Evolutionary conservation across 2,888 invertebrate genomes (phyloP).

Genomic region (Nebria salina): DNA sequence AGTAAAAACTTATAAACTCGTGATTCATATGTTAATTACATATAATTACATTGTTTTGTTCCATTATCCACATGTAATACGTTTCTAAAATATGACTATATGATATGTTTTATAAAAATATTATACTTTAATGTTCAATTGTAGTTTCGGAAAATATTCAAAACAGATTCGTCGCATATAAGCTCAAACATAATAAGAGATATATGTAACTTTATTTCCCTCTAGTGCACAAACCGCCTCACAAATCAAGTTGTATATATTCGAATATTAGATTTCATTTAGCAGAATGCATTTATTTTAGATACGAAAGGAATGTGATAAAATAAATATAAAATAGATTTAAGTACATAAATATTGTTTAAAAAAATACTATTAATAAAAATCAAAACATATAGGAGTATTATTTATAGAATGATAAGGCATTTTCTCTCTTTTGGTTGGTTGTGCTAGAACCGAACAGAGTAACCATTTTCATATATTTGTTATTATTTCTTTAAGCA

Average conservation of each 20-base stretch:
- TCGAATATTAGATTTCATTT: background rate
- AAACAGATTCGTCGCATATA: too few relatives aligned
- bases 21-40: background rate
- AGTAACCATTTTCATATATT: background rate
- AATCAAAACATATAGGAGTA: background rate
- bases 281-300: background rate
- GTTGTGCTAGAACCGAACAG: background rate
- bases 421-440: background rate
- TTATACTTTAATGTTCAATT: too few relatives aligned
- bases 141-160: too few relatives aligned
- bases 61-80: background rate
- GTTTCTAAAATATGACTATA: background rate
- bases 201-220: too few relatives aligned
- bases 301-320: background rate
- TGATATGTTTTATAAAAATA: too few relatives aligned
- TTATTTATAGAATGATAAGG: background rate
- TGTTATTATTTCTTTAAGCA: conserved; percentile 7
- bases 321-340: background rate
- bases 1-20: background rate
- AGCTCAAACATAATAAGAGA: too few relatives aligned
- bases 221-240: too few relatives aligned
- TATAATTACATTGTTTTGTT: background rate
- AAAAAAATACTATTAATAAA: background rate
- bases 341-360: background rate
- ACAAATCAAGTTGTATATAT: background rate